Evolutionary conservation across 2,113 vertebrate genomes (phyloP).

Genomic region (Cryptomyrus ogoouensis): DNA sequence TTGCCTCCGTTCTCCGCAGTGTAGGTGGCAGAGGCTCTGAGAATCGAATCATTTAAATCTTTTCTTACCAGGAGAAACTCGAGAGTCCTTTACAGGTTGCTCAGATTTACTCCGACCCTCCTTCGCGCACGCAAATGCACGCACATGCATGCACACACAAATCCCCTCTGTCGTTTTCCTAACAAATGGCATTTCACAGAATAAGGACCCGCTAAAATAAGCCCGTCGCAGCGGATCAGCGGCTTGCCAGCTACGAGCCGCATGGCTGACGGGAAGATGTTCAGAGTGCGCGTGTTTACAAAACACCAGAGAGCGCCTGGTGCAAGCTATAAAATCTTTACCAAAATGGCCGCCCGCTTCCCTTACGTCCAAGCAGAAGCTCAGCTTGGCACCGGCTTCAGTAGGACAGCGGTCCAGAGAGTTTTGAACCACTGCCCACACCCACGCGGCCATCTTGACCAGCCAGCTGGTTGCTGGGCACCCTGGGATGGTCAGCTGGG

Average conservation of each 20-base stretch:
- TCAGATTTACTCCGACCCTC: background rate
- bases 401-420: slow-evolving; percentile 23
- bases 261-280: background rate
- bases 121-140: background rate
- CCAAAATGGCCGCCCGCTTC: background rate
- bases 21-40: background rate
- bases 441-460: slow-evolving; percentile 39
- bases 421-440: slow-evolving; percentile 28
- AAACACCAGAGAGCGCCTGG: background rate
- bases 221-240: background rate
- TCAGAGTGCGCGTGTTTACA: background rate
- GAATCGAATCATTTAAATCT: background rate
- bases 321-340: background rate
- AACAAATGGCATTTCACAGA: slow-evolving; percentile 15
- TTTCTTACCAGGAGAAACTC: background rate
- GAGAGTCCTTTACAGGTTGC: background rate
- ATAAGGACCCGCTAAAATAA: slow-evolving; percentile 1
- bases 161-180: background rate
- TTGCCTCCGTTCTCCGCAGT: background rate
- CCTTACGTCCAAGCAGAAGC: slow-evolving; percentile 35
- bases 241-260: background rate
- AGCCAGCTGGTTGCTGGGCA: slow-evolving; percentile 25
- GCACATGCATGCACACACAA: background rate
- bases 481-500: background rate
- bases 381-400: slow-evolving; percentile 31